Evolutionary conservation across 2,888 invertebrate genomes (phyloP).

Genomic region (Gortyna flavago): DNA sequence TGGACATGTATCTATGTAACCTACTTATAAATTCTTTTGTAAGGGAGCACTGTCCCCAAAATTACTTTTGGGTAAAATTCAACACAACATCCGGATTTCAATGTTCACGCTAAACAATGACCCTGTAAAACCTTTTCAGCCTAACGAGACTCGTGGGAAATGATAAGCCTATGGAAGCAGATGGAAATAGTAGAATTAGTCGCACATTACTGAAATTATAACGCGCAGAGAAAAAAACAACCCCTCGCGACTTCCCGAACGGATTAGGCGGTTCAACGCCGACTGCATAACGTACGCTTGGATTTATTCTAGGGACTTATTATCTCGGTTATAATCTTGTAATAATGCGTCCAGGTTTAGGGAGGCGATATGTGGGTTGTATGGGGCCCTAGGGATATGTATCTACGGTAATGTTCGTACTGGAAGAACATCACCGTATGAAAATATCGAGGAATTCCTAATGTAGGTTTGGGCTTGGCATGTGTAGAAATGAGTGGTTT

Average conservation of each 20-base stretch:
- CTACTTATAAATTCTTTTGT: neutral
- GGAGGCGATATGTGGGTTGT: constrained; percentile 26
- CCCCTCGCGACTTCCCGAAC: constrained; percentile 10
- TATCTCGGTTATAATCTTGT: constrained; percentile 49
- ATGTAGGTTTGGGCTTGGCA: neutral
- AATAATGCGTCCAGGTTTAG: constrained; percentile 36
- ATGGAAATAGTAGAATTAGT: constrained; percentile 6
- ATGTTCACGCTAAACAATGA: constrained; percentile 11
- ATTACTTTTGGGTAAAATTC: neutral
- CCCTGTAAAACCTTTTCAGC: constrained; percentile 10
- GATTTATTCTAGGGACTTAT: constrained; percentile 37
- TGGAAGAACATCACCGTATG: constrained; percentile 15
- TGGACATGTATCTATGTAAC: neutral
- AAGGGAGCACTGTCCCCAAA: neutral
- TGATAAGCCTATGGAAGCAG: constrained; percentile 1
- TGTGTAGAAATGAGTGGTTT: neutral
- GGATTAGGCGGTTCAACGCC: neutral
- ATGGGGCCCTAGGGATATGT: constrained; percentile 41
- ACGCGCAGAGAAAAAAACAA: neutral
- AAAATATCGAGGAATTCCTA: constrained; percentile 9
- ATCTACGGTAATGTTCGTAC: constrained; percentile 9
- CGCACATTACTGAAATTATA: constrained; percentile 16
- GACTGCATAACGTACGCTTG: constrained; percentile 2
- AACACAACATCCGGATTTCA: neutral
- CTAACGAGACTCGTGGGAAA: constrained; percentile 25